Base-by-base conservation (phyloP, 2,888 invertebrate species). In the Bibio marci region DNA sequence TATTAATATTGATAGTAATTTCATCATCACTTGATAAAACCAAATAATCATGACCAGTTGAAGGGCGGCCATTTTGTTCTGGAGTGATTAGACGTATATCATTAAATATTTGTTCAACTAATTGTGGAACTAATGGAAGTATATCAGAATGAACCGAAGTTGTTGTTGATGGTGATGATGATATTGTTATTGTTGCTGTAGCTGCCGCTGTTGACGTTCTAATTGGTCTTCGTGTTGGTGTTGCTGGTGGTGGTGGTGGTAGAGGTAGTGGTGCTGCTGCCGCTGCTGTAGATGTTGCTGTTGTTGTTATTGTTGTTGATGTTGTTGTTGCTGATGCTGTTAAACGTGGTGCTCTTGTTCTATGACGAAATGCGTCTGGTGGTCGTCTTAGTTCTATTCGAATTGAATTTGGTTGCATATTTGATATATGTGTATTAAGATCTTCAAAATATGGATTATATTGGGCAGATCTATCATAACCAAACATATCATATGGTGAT, bases 401-500 rank as follows among this genome's bases (percentile, higher is more conserved):
- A 27, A 27, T 27, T 11, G 27, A 11, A 27, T 27, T 7, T 27
- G 8, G 11, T 27, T 27, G 27, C 11, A 27, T 27, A 27, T 10
- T 10, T 27, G 7, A 11, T 7, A 10, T 7, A 27, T 10, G 11
- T n/a, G n/a, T n/a, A n/a, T n/a, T 13, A 31, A 30, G 19, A 64
- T 12, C 12, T 18, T 38, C 38, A 18, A 34, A 34, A 28, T 26
- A 63, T 48, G 66, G 69, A 1, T 70, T 68, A 55, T 81, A 82
- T 45, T 71, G 71, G 17, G 78, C 74, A 48, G 73, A 67, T 17
- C 77, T 67, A 55, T 83, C 83, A 52, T 82, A 83, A n/a, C 80
- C 83, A 39, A 75, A 67, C 72, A 92, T 74, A 54, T 87, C 87
- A 56, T 76, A 85, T 0, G 86, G 85, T 11, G 88, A 87, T 22